phyloP scores from a whole-genome alignment of 2,113 vertebrate species.

The Gasterosteus aculeatus region DNA sequence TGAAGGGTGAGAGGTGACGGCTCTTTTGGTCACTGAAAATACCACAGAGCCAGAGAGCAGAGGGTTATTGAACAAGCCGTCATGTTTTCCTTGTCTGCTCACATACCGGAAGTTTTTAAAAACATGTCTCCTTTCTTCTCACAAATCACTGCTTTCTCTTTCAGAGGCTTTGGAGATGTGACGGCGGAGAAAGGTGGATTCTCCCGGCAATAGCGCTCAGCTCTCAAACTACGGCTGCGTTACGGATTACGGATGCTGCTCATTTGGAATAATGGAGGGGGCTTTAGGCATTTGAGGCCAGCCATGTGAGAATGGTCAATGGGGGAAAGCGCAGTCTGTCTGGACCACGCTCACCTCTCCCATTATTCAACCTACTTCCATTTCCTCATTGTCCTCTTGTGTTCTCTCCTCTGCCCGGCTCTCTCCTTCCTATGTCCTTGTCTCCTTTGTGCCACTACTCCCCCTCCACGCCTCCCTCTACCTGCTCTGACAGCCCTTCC shows the following conservation, averaged over 20 bases:
- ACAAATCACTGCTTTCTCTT: constrained; percentile 39
- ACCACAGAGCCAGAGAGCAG: constrained; percentile 35
- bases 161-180: constrained; percentile 25
- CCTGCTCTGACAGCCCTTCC: constrained; percentile 47
- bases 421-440: constrained; percentile 75
- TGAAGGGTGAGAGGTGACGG: constrained; percentile 48
- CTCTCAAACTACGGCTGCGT: constrained; percentile 51
- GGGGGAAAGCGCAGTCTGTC: constrained; percentile 33
- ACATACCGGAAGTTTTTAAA: constrained; percentile 61
- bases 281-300: constrained; percentile 44
- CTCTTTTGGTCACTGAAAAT: constrained; percentile 49
- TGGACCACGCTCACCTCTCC: constrained; percentile 3
- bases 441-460: constrained; percentile 39
- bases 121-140: constrained; percentile 27
- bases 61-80: constrained; percentile 56
- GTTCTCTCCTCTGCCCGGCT: constrained; percentile 40
- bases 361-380: constrained; percentile 32
- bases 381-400: constrained; percentile 41
- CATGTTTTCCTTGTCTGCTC: constrained; percentile 60
- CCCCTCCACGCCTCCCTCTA: constrained; percentile 29
- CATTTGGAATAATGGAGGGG: constrained; percentile 47
- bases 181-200: constrained; percentile 48
- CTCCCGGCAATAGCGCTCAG: constrained; percentile 2
- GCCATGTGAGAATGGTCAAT: constrained; percentile 28
- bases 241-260: constrained; percentile 55